A percentile compares a stretch with the other conserved stretches of the same genome.
phyloP scores from a whole-genome alignment of 2,888 invertebrate species.

The Falcaria lacertinaria region DNA sequence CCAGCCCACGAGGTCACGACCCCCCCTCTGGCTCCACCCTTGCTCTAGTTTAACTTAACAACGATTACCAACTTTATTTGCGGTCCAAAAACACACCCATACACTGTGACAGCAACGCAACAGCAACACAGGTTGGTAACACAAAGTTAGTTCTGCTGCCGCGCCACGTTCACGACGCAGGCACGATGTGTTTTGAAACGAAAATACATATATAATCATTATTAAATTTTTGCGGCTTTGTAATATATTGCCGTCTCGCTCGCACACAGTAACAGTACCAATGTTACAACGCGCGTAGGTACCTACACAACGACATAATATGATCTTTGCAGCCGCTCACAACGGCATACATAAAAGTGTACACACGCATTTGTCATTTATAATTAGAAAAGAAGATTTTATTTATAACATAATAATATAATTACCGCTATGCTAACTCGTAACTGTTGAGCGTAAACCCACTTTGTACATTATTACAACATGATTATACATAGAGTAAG shows the following conservation, averaged over 20 bases:
- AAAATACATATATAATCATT: too few relatives aligned
- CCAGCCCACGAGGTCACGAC: too few relatives aligned
- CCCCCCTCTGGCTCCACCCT: too few relatives aligned
- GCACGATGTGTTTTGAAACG: too few relatives aligned
- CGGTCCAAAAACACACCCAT: too few relatives aligned
- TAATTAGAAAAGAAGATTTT: conserved; percentile 35
- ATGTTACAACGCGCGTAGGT: neutral
- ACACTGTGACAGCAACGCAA: neutral
- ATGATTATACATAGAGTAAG: conserved; percentile 63
- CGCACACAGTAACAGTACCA: neutral
- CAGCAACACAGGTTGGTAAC: too few relatives aligned
- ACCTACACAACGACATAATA: conserved; percentile 29
- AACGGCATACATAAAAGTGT: conserved; percentile 44
- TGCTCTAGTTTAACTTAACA: too few relatives aligned
- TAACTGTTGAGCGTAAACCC: conserved; percentile 73
- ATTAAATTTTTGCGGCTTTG: too few relatives aligned
- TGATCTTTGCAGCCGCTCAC: conserved; percentile 46
- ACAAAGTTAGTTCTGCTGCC: too few relatives aligned
- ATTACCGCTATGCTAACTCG: conserved; percentile 67
- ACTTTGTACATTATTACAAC: conserved; percentile 76
- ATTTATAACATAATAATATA: conserved; percentile 19
- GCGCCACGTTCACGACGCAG: too few relatives aligned
- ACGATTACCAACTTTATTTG: too few relatives aligned
- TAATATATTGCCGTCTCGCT: neutral
- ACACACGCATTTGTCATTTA: conserved; percentile 22